Conservation (phyloP, 2,113 vertebrate genomes). For the Plectropomus leopardus region DNA sequence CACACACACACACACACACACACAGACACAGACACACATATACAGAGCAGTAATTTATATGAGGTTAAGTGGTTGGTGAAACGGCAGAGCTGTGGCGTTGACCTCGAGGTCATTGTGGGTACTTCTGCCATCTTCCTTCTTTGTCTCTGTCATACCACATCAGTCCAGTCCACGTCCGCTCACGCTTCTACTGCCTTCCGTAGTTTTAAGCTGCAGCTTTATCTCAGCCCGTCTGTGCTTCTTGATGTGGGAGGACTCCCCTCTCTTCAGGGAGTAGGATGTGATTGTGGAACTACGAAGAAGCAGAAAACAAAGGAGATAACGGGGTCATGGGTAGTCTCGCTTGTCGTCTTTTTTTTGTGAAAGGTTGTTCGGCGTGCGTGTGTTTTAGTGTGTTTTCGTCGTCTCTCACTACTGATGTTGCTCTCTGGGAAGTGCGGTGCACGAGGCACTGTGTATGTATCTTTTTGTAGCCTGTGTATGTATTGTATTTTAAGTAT, state of each 20-base stretch:
- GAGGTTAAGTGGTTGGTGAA: constrained; percentile 71
- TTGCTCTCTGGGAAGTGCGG: constrained; percentile 33
- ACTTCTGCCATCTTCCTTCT: constrained; percentile 32
- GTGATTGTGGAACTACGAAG: constrained; percentile 50
- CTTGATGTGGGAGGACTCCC: constrained; percentile 46
- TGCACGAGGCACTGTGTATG: constrained; percentile 13
- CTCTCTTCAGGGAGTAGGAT: constrained; percentile 29
- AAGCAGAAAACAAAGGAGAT: constrained; percentile 50
- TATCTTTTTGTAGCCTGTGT: constrained; percentile 43
- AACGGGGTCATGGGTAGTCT: constrained; percentile 56
- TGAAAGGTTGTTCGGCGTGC: constrained; percentile 38
- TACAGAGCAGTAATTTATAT: constrained; percentile 58
- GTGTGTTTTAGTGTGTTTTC: constrained; percentile 34
- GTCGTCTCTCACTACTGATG: constrained; percentile 18
- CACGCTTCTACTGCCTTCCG: background rate
- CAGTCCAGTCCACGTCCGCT: constrained; percentile 1
- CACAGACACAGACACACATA: constrained; percentile 17
- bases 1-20: constrained; percentile 40
- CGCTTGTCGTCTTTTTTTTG: constrained; percentile 42
- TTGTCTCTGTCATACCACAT: constrained; percentile 50
- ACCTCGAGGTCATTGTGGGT: constrained; percentile 53
- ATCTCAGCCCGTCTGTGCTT: constrained; percentile 36
- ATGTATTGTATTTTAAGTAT: constrained; percentile 67
- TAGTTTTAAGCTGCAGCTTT: constrained; percentile 41
- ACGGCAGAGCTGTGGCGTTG: constrained; percentile 53